phyloP scores from a whole-genome alignment of 2,113 vertebrate species.

The Cariama cristata region DNA sequence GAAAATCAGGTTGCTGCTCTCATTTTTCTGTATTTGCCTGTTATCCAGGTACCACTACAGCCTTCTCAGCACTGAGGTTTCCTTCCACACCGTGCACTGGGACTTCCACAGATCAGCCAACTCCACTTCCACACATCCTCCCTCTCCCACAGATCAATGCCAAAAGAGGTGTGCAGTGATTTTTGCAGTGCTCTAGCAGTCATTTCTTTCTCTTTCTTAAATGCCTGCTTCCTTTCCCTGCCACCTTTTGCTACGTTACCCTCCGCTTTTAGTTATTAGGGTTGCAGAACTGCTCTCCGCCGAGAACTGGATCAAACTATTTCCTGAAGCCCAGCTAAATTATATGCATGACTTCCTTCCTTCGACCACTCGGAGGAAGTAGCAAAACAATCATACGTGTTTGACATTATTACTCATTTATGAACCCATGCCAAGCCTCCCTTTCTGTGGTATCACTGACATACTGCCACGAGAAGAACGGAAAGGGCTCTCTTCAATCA shows the following conservation, averaged over 20 bases:
- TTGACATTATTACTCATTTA: conserved; percentile 65
- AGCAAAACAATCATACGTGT: conserved; percentile 66
- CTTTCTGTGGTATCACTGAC: conserved; percentile 1
- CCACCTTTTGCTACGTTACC: neutral
- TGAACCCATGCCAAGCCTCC: conserved; percentile 53
- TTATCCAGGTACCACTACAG: neutral
- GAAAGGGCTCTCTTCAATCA: neutral
- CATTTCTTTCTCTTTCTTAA: neutral
- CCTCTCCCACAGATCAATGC: conserved; percentile 39
- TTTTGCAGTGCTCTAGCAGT: neutral
- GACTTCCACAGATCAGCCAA: neutral
- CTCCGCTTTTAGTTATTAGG: neutral
- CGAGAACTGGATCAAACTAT: conserved; percentile 59
- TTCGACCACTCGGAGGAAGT: conserved; percentile 49
- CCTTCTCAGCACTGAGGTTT: neutral
- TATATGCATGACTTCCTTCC: conserved; percentile 75
- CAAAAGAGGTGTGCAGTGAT: neutral
- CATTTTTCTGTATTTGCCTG: neutral
- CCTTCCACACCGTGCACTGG: neutral
- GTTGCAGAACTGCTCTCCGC: neutral
- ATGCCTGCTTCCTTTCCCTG: neutral
- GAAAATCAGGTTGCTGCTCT: neutral
- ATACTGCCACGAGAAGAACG: neutral
- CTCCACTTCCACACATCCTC: conserved; percentile 4
- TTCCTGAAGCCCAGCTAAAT: conserved; percentile 67